Evolutionary conservation across 2,113 vertebrate genomes (phyloP).

Genomic region (Glaucidium brasilianum): DNA sequence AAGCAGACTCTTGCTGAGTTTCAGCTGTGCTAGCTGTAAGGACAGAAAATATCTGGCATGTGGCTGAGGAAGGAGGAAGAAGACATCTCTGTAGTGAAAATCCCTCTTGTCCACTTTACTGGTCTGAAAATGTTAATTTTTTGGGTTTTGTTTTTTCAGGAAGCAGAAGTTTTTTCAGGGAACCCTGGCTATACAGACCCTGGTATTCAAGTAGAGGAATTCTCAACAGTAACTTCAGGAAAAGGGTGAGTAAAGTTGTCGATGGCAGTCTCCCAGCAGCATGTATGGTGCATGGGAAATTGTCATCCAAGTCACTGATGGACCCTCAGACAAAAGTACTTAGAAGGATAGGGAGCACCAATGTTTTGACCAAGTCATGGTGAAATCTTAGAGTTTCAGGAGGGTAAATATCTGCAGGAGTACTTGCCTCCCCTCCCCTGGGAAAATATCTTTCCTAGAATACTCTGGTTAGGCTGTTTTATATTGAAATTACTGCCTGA

Average conservation of each 20-base stretch:
- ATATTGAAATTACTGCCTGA: neutral
- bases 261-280: neutral
- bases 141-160: slow-evolving; percentile 64
- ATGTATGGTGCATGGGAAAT: neutral
- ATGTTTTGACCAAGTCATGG: neutral
- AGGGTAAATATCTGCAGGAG: neutral
- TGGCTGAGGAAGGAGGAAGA: neutral
- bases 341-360: neutral
- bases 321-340: neutral
- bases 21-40: neutral
- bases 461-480: neutral
- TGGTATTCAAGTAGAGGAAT: slow-evolving; percentile 74
- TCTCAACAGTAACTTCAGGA: slow-evolving; percentile 55
- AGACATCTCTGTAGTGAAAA: neutral
- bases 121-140: neutral
- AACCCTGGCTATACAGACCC: slow-evolving; percentile 80
- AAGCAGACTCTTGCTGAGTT: neutral
- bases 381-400: neutral
- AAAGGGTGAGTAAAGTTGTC: slow-evolving; percentile 67
- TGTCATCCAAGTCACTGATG: neutral
- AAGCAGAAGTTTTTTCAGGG: slow-evolving; percentile 71
- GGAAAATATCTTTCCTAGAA: neutral
- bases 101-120: neutral
- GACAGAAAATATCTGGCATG: neutral
- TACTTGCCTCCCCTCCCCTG: neutral